Percentiles rank a stretch among this genome's conserved stretches.
Conservation (phyloP, 2,888 invertebrate genomes). For the Orchesellides sinensis region DNA sequence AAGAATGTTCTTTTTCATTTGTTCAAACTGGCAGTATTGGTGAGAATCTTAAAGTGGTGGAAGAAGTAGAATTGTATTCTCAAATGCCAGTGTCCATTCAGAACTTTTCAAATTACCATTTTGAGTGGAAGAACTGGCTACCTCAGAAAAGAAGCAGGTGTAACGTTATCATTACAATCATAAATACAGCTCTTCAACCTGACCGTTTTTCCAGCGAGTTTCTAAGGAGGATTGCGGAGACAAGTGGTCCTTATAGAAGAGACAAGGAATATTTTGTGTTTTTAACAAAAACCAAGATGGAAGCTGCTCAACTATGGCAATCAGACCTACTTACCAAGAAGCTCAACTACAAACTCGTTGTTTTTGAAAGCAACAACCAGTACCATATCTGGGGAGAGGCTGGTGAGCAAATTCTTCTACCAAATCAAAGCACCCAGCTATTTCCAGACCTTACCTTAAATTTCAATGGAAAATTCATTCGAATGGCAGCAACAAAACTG, state of each 20-base stretch:
- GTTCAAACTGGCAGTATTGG: not conserved
- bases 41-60: not conserved
- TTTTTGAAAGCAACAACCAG: not conserved
- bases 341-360: not conserved
- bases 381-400: not conserved
- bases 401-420: not conserved
- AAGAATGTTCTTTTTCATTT: not conserved
- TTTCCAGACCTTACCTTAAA: not conserved
- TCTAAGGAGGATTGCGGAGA: not conserved
- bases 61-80: not conserved
- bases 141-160: not conserved
- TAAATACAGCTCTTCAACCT: not conserved
- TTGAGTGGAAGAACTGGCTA: not conserved
- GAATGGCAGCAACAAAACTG: not conserved
- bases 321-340: not conserved
- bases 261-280: conserved; percentile 1
- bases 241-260: conserved; percentile 1
- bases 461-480: not conserved
- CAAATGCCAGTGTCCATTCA: not conserved
- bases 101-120: not conserved
- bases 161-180: not conserved
- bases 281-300: not conserved
- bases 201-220: not conserved
- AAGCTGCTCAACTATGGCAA: not conserved
- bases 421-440: not conserved